phyloP scores from a whole-genome alignment of 1,140 invertebrate genomes.

The Wasmannia auropunctata region DNA sequence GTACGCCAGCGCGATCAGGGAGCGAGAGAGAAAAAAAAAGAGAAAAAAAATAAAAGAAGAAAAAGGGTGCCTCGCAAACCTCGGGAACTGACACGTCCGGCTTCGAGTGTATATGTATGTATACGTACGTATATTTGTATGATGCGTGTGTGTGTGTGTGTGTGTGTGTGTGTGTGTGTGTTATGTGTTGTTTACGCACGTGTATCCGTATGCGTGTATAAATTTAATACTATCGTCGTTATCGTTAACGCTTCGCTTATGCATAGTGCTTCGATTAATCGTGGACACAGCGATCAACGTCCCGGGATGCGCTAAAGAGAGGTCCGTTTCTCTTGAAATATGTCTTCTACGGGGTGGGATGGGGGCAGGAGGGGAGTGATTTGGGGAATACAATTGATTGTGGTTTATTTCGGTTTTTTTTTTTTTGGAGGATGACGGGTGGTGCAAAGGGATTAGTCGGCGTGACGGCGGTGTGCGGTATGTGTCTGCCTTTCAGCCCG shows the following conservation, averaged over 20 bases:
- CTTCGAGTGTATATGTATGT: slow-evolving; percentile 13
- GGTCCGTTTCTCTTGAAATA: slow-evolving; percentile 71
- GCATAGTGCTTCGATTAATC: slow-evolving; percentile 73
- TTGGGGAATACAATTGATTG: too few relatives aligned
- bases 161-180: background rate
- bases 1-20: slow-evolving; percentile 48
- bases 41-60: slow-evolving; percentile 62
- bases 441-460: slow-evolving; percentile 56
- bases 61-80: slow-evolving; percentile 66
- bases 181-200: background rate
- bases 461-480: background rate
- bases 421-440: slow-evolving; percentile 50
- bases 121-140: background rate
- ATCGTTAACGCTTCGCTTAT: slow-evolving; percentile 69
- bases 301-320: slow-evolving; percentile 77
- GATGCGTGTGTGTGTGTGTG: background rate
- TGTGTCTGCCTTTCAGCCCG: slow-evolving; percentile 1
- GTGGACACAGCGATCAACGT: slow-evolving; percentile 77
- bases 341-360: slow-evolving; percentile 68
- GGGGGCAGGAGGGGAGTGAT: too few relatives aligned
- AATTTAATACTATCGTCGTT: slow-evolving; percentile 79
- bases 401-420: too few relatives aligned
- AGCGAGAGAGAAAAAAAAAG: slow-evolving; percentile 58
- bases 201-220: slow-evolving; percentile 73
- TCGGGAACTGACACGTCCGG: slow-evolving; percentile 77